Evolutionary conservation across 2,888 invertebrate genomes (phyloP).

Genomic region (Macrostomum cliftonense): DNA sequence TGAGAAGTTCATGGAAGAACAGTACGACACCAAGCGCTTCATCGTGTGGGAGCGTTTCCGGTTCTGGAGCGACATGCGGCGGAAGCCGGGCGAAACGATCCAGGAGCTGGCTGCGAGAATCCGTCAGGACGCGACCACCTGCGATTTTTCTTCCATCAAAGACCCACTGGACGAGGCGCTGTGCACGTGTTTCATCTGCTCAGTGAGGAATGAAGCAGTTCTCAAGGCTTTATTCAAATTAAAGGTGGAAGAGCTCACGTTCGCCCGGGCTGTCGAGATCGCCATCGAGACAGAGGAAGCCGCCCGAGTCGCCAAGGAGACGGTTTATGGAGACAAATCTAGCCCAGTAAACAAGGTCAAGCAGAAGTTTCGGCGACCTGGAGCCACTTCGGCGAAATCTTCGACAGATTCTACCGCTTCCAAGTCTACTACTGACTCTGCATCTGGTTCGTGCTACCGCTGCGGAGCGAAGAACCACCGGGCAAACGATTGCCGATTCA

Average conservation of each 20-base stretch:
- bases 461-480: not conserved
- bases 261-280: constrained; percentile 11
- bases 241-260: constrained; percentile 13
- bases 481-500: not conserved
- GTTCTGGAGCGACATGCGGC: constrained; percentile 14
- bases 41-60: constrained; percentile 12
- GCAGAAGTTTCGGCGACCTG: constrained; percentile 3
- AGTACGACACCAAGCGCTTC: constrained; percentile 12
- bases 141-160: constrained; percentile 14
- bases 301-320: constrained; percentile 14
- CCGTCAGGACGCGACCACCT: constrained; percentile 14
- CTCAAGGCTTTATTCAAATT: constrained; percentile 14
- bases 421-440: no score
- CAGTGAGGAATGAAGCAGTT: constrained; percentile 12
- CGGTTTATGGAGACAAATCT: constrained; percentile 10
- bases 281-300: constrained; percentile 15
- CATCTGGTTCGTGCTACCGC: no score
- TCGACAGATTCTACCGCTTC: no score
- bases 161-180: constrained; percentile 14
- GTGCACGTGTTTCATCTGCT: constrained; percentile 12
- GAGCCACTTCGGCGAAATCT: not conserved
- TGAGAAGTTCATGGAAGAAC: constrained; percentile 10
- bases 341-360: constrained; percentile 9
- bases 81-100: constrained; percentile 14
- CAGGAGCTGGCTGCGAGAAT: no score